Conservation (phyloP, 2,113 vertebrate genomes). For the Chionomys nivalis region DNA sequence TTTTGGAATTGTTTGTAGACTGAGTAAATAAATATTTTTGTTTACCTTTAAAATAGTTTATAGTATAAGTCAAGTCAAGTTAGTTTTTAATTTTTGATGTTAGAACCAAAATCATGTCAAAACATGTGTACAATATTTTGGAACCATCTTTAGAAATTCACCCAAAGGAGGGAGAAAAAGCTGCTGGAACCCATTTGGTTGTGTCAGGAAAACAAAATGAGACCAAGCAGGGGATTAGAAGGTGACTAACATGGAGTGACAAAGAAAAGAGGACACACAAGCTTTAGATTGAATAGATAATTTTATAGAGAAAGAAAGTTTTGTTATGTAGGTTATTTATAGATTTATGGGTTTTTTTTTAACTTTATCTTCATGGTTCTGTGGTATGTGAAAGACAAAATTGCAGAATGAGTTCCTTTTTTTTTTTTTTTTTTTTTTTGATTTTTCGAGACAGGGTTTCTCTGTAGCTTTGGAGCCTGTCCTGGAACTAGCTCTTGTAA, state of each 20-base stretch:
- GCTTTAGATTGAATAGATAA: not conserved
- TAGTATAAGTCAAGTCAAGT: not conserved
- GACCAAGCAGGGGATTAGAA: not conserved
- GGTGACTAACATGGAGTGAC: not conserved
- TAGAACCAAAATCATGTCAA: conserved; percentile 2
- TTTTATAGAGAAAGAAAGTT: not conserved
- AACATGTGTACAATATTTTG: not conserved
- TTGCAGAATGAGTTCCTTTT: not conserved
- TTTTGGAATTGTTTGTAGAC: not conserved
- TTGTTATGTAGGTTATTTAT: not conserved
- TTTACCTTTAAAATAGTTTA: not conserved
- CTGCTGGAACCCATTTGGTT: not conserved
- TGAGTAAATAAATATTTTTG: not conserved
- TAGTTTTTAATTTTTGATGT: conserved; percentile 13
- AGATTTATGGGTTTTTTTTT: not conserved
- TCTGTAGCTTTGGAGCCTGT: no score
- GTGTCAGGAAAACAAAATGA: not conserved
- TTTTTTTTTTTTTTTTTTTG: no score
- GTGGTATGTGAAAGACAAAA: not conserved
- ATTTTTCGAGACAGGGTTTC: no score
- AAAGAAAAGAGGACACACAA: not conserved
- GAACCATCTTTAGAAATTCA: not conserved
- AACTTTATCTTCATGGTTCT: not conserved
- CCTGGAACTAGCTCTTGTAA: no score
- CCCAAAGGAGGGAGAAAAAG: not conserved